Base-by-base conservation (phyloP, 2,888 invertebrate genomes). In the Microplitis deprimator region DNA sequence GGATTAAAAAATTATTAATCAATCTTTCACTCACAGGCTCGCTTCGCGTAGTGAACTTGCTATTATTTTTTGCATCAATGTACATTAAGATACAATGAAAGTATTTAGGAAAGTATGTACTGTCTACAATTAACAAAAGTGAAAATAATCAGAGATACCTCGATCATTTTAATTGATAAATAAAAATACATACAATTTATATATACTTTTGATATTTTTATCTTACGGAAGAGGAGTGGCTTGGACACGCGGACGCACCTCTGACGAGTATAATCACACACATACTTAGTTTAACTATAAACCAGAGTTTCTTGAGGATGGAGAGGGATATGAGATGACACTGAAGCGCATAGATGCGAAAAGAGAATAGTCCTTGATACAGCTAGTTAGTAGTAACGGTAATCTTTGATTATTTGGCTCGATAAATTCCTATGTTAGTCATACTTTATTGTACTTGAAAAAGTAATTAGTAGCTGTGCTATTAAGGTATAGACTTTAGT, bases 201-300 rank as follows among this genome's bases (percentile, higher is more conserved):
- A 65, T 59, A 67, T 38, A 67, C 13, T 71, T 60, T 60, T 61
- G 29, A 73, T 74, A 74, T 71, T 61, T 77, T 77, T 77, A 75
- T 71, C 67, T 65, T 38, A 40, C 71, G 77, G 77, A 77, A 75
- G 68, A 77, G 77, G 77, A 74, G 74, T 67, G 77, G 71, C 74
- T 71, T 61, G 16, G 60, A 62, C 71, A 75, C 39, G 70, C 74
- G 70, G 67, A 77, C 77, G 68, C 74, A 77, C 77, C 67, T 77
- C 70, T 41, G 61, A 69, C 62, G 29, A 77, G 64, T 67, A 68
- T 38, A 59, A 16, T 38, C 17, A 16, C 5, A 17, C 20, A 17
- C 13, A 60, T 60, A 20, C 41, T n/a, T 17, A 62, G 41, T 20
- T 41, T 17, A 41, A 62, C 8, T 50, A 65, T 20, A 50, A 10